phyloP scores from a whole-genome alignment of 2,797 vertebrate species.

The Acanthornis magna region DNA sequence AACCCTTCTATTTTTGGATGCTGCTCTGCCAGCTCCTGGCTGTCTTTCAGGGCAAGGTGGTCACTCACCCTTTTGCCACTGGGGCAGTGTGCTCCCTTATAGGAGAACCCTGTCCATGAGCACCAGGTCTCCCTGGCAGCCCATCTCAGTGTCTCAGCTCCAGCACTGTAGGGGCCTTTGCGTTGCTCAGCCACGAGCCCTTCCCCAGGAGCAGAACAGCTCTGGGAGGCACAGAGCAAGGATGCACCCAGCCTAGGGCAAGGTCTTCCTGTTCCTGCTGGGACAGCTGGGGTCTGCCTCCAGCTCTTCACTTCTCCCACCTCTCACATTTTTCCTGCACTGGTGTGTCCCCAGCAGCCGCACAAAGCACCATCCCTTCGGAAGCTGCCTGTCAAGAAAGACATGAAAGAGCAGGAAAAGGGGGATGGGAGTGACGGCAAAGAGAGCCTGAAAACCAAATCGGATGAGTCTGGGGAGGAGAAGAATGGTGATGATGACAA shows the following conservation, averaged over 20 bases:
- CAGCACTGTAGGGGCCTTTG: neutral
- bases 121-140: neutral
- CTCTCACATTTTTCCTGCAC: neutral
- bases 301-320: neutral
- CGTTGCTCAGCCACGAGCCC: neutral
- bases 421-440: conserved; percentile 92
- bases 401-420: conserved; percentile 89
- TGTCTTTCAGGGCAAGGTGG: neutral
- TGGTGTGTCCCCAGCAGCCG: conserved; percentile 48
- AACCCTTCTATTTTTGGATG: conserved; percentile 13
- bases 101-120: neutral
- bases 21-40: neutral
- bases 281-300: neutral
- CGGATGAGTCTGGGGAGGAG: conserved; percentile 95
- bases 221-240: neutral
- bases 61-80: neutral
- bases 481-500: conserved; percentile 93
- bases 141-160: neutral
- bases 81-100: neutral
- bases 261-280: neutral
- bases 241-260: neutral
- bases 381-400: conserved; percentile 84
- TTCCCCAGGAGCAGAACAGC: neutral
- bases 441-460: conserved; percentile 94
- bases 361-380: conserved; percentile 80